Evolutionary conservation across 1,140 invertebrate genomes (phyloP), one percentile per base, ranked within the genome.

Genomic region (Scylla paramamosain): DNA sequence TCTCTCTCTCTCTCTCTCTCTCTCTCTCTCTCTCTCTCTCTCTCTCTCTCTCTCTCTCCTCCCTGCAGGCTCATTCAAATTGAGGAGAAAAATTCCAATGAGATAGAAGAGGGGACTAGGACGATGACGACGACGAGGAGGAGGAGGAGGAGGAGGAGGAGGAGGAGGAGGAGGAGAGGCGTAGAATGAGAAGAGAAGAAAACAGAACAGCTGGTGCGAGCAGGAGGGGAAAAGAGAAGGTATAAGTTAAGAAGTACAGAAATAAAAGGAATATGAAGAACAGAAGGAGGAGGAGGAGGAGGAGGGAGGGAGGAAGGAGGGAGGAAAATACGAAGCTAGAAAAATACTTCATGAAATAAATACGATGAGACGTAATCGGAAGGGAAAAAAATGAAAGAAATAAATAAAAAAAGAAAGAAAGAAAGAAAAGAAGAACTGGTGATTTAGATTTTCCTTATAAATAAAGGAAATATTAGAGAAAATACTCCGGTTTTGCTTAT

Each of bases 41-140:
- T 88, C 86, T 88, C 86, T 88, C 86, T 45, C 86, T 45, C 86
- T 45, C 86, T 45, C 86, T 45, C 86, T 45, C 86, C 86, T 45
- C 31, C 1, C 20, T 77, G 67, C 67, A 77, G 25, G 52, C 52
- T 4, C 52, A 77, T n/a, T 77, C 67, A 77, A n/a, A 77, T 77
- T 77, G 16, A 77, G n/a, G 67, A 20, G 20, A 77, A 77, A 77
- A 25, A 77, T n/a, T 77, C 25, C 67, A 77, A n/a, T 77, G 16
- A 77, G 20, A 20, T 20, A 77, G 20, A 77, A 77, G 67, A 77
- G 25, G 25, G n/a, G 67, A 77, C 52, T 59, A 4, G 52, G 52
- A 59, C 39, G 39, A 39, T 39, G 39, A 39, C 39, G 39, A 39
- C 1, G 39, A 39, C 1, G 39, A 39, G 67, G n/a, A n/a, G n/a